Evolutionary conservation across 2,113 vertebrate species (phyloP).

Genomic region (Tichodroma muraria): DNA sequence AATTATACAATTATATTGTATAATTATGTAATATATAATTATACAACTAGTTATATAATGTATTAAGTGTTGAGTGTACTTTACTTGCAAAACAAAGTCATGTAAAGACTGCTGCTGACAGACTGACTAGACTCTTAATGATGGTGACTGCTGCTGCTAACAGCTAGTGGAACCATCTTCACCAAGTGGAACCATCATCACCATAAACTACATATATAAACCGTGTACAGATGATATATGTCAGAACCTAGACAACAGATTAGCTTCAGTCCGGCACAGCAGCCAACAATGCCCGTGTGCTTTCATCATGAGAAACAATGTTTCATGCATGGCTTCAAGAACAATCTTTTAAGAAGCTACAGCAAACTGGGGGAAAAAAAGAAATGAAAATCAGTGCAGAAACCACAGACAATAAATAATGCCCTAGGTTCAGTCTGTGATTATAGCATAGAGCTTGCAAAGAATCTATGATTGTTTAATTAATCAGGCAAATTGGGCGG

Average conservation of each 20-base stretch:
- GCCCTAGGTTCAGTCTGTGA: background rate
- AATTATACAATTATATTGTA: no score
- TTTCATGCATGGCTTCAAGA: background rate
- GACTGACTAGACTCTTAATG: background rate
- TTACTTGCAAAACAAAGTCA: background rate
- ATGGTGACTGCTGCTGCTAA: background rate
- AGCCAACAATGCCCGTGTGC: background rate
- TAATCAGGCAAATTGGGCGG: background rate
- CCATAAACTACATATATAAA: background rate
- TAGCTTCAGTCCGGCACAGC: background rate
- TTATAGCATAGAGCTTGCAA: background rate
- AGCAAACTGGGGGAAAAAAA: background rate
- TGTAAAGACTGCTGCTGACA: background rate
- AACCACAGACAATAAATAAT: background rate
- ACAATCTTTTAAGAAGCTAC: background rate
- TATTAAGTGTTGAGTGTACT: background rate
- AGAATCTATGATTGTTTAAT: background rate
- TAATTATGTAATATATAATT: no score
- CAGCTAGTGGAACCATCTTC: background rate
- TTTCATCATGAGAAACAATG: background rate
- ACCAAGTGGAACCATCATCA: background rate
- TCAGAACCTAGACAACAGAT: background rate
- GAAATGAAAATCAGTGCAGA: background rate
- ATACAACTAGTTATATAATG: no score
- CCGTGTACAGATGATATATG: background rate